Evolutionary conservation across 1,140 invertebrate genomes (phyloP).

Genomic region (Idris sp.): DNA sequence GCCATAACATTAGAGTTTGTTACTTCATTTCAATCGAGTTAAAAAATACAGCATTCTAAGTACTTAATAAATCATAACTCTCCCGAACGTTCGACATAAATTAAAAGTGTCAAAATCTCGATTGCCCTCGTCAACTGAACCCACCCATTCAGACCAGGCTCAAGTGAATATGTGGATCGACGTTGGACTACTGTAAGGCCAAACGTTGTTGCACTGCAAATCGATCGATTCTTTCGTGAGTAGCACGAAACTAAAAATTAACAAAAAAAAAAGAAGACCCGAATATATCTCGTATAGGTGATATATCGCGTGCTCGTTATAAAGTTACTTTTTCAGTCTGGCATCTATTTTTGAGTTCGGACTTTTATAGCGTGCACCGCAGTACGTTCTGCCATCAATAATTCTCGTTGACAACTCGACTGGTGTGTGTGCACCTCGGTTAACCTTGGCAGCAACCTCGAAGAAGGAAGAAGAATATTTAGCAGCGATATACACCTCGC

Average conservation of each 20-base stretch:
- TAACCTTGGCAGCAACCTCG: constrained; percentile 72
- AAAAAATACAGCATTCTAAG: constrained; percentile 15
- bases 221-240: constrained; percentile 48
- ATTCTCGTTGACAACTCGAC: constrained; percentile 73
- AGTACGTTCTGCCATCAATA: constrained; percentile 75
- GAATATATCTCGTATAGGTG: constrained; percentile 31
- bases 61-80: constrained; percentile 17
- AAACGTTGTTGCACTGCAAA: constrained; percentile 26
- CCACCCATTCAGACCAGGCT: neutral
- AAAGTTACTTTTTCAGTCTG: constrained; percentile 57
- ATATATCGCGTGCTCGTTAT: constrained; percentile 62
- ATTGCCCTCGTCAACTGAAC: neutral
- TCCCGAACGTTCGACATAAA: constrained; percentile 4
- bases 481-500: constrained; percentile 70
- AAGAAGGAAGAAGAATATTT: constrained; percentile 72
- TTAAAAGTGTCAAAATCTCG: constrained; percentile 9
- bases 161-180: constrained; percentile 8
- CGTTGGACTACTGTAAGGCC: constrained; percentile 26
- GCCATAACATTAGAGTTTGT: constrained; percentile 1
- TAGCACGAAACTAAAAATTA: too few relatives aligned
- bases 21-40: constrained; percentile 12
- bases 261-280: constrained; percentile 33
- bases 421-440: constrained; percentile 63
- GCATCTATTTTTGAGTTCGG: constrained; percentile 53
- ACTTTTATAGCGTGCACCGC: constrained; percentile 61